Percentiles rank a stretch among this genome's conserved stretches.
Evolutionary conservation across 92 coral and sea anemone species (phyloP).

Genomic region (Palythoa caribaeorum): DNA sequence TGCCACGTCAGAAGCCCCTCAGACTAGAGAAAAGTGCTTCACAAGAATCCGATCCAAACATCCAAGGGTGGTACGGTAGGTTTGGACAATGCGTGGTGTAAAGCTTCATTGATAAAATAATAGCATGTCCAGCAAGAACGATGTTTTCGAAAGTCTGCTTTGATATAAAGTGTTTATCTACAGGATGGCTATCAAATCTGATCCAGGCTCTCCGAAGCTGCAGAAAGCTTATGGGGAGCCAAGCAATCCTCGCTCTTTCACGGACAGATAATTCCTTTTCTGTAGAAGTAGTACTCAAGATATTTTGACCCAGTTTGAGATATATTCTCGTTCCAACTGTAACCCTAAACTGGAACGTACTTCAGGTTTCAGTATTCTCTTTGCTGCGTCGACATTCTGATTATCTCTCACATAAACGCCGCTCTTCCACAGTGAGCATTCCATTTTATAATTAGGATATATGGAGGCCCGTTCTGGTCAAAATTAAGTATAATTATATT

Average conservation of each 20-base stretch:
- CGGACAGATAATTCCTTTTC: conserved; percentile 45
- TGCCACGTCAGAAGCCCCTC: conserved; percentile 51
- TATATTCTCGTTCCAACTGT: conserved; percentile 46
- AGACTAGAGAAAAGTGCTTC: conserved; percentile 43
- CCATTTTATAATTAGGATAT: conserved; percentile 10
- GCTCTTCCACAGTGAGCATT: conserved; percentile 41
- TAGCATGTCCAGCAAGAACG: conserved; percentile 42
- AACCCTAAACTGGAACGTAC: conserved; percentile 21
- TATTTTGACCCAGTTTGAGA: conserved; percentile 31
- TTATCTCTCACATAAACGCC: conserved; percentile 28
- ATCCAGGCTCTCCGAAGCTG: conserved; percentile 47
- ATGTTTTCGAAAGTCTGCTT: conserved; percentile 41
- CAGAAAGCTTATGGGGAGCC: conserved; percentile 43
- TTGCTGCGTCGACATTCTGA: conserved; percentile 29
- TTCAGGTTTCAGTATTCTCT: conserved; percentile 21
- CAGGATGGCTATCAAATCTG: background rate
- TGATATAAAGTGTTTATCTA: conserved; percentile 29
- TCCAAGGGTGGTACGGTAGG: conserved; percentile 53
- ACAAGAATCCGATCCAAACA: conserved; percentile 57
- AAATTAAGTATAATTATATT: no score
- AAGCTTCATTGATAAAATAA: conserved; percentile 46
- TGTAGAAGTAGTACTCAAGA: conserved; percentile 14
- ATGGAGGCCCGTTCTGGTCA: background rate
- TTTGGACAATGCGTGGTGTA: conserved; percentile 45
- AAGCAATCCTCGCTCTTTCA: conserved; percentile 43